A percentile compares a stretch with the other conserved stretches of the same genome.
Conservation (phyloP, 2,797 vertebrate species). For the Podargus strigoides region DNA sequence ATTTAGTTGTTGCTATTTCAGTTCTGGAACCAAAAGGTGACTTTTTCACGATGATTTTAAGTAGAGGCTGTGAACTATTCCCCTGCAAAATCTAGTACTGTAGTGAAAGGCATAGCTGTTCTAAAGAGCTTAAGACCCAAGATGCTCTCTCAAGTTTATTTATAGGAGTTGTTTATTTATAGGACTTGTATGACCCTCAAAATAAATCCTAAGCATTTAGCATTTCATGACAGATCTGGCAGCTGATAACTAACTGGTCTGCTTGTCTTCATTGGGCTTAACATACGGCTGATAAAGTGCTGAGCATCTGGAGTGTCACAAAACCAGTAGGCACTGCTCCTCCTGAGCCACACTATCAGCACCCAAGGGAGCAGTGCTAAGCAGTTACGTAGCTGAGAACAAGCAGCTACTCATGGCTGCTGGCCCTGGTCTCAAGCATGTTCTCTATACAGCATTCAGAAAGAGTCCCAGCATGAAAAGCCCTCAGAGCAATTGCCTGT, state of each 20-base stretch:
- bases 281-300: background rate
- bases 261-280: background rate
- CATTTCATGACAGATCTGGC: background rate
- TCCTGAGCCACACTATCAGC: background rate
- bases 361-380: accelerated
- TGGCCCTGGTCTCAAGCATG: background rate
- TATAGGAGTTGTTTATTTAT: background rate
- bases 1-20: background rate
- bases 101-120: background rate
- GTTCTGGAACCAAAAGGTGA: background rate
- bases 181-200: background rate
- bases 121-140: background rate
- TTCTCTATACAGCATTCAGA: background rate
- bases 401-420: background rate
- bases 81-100: background rate
- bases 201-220: background rate
- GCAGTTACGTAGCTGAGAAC: accelerated
- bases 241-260: background rate
- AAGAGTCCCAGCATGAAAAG: accelerated
- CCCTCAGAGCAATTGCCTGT: background rate
- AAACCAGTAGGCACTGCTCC: background rate
- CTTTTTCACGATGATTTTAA: background rate
- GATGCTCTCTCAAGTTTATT: background rate
- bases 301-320: background rate
- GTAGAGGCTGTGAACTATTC: background rate